Evolutionary conservation across 2,113 vertebrate genomes (phyloP).

Genomic region (Hemichromis elongatus): DNA sequence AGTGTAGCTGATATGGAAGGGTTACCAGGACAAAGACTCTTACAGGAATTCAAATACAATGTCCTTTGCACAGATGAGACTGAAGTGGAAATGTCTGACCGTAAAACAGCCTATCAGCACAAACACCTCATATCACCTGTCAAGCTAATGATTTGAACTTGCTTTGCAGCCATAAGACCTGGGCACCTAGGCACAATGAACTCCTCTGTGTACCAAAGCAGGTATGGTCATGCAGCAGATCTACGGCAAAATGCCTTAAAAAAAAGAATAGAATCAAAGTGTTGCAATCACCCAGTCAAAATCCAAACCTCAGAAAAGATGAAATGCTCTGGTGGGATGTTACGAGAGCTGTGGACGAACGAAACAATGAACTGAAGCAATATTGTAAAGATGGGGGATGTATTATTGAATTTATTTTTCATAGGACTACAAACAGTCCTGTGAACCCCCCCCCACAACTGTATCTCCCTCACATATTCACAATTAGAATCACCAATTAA

Average conservation of each 20-base stretch:
- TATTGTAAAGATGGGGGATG: background rate
- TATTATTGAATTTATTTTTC: background rate
- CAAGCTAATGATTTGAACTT: background rate
- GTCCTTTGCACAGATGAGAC: background rate
- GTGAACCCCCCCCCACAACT: background rate
- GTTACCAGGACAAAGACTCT: background rate
- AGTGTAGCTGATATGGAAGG: background rate
- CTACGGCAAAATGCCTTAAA: background rate
- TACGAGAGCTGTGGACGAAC: background rate
- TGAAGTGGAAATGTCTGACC: accelerated
- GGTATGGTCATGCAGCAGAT: background rate
- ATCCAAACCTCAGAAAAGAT: background rate
- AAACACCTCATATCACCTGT: too few species aligned
- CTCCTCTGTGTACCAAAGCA: background rate
- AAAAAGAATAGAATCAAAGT: background rate
- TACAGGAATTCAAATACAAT: background rate
- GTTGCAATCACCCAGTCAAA: background rate
- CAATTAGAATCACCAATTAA: background rate
- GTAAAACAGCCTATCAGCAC: too few species aligned
- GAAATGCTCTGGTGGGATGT: background rate
- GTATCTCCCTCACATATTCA: background rate
- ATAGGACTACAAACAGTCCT: background rate
- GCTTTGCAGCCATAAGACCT: background rate
- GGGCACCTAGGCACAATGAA: background rate
- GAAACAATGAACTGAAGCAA: background rate